These are phyloP conservation scores for Galeopterus variegatus DNA, from an alignment of 2,113 vertebrate genomes.

Conservation along the genomic window DNA sequence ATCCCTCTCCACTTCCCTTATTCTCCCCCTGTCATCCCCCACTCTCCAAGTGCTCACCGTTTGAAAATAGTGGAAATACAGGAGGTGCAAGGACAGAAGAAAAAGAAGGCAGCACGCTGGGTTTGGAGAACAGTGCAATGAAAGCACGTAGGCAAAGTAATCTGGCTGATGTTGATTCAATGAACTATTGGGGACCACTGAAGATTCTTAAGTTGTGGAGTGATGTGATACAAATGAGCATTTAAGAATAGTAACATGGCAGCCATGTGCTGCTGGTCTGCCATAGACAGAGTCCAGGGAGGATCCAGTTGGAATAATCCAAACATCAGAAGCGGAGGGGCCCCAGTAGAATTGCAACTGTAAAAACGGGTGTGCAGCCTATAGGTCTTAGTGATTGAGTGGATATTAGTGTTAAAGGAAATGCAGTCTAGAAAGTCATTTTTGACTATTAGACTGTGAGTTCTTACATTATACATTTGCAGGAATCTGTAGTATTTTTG, in stretches of 20 bases:
- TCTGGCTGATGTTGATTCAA: background rate
- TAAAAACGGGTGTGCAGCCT: background rate
- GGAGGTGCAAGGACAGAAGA: background rate
- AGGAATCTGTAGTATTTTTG: constrained; percentile 13
- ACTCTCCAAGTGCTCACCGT: background rate
- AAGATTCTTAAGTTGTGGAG: background rate
- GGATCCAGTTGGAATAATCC: background rate
- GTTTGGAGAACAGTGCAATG: background rate
- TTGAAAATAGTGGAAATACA: background rate
- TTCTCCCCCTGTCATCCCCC: background rate
- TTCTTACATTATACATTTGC: background rate
- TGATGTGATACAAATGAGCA: background rate
- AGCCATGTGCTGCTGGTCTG: background rate
- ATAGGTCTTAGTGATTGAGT: background rate
- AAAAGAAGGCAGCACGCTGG: background rate
- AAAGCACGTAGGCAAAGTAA: background rate
- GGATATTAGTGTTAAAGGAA: background rate
- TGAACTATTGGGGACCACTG: background rate
- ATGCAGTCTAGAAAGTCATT: background rate
- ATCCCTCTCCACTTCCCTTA: background rate
- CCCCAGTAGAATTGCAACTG: background rate
- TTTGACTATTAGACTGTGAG: background rate
- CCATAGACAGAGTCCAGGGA: background rate
- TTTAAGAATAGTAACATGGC: background rate
- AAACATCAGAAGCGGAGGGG: background rate